phyloP scores from a whole-genome alignment of 2,888 invertebrate species.

The Sabellastarte sp. region DNA sequence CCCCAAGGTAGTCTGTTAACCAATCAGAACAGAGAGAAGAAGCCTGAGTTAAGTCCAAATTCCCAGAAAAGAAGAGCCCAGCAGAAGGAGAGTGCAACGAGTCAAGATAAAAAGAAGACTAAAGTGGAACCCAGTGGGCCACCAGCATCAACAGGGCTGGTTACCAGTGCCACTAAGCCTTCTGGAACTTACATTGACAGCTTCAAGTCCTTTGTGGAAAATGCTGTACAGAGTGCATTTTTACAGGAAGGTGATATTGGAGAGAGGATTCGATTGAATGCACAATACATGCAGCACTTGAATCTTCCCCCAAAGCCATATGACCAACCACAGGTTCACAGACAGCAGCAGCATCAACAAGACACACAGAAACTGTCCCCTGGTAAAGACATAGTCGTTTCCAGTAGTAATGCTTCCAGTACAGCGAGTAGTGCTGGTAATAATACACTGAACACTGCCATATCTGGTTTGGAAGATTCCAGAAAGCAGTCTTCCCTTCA shows the following conservation, averaged over 20 bases:
- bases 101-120: not conserved
- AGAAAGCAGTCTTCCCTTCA: conserved; percentile 16
- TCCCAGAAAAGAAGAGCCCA: too few species aligned
- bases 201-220: conserved; percentile 56
- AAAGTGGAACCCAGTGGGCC: not conserved
- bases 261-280: not conserved
- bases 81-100: too few species aligned
- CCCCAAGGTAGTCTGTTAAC: too few species aligned
- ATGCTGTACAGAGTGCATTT: conserved; percentile 53
- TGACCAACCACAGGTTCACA: conserved; percentile 3
- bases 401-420: too few species aligned
- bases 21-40: too few species aligned
- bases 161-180: conserved; percentile 2
- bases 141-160: not conserved
- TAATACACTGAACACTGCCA: conserved; percentile 10
- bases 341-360: conserved; percentile 8
- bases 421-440: conserved; percentile 35
- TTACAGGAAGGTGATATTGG: conserved; percentile 42
- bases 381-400: too few species aligned
- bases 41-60: too few species aligned
- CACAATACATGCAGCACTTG: too few species aligned
- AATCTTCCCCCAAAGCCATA: too few species aligned
- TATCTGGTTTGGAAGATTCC: not conserved
- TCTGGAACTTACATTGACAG: conserved; percentile 39
- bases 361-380: conserved; percentile 16